A percentile compares a stretch with the other conserved stretches of the same genome.
Evolutionary conservation across 2,888 invertebrate species (phyloP).

Genomic region (Drosophila robusta): DNA sequence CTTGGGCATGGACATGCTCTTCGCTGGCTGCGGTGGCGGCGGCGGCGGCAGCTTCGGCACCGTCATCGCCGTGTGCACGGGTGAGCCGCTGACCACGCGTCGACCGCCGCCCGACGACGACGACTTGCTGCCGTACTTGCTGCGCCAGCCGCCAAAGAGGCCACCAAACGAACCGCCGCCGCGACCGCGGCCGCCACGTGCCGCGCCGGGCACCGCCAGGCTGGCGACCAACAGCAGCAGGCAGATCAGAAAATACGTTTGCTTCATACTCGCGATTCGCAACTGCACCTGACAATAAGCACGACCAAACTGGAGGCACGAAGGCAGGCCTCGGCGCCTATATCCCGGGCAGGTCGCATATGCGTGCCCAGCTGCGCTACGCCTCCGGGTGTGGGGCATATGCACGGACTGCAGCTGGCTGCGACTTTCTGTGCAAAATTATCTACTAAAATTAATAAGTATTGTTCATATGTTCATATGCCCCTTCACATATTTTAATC

Average conservation of each 20-base stretch:
- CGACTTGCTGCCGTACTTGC: constrained; percentile 80
- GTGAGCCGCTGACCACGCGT: constrained; percentile 74
- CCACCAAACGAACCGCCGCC: constrained; percentile 82
- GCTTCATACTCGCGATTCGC: constrained; percentile 48
- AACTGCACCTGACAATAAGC: constrained; percentile 59
- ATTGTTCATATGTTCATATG: too few species aligned
- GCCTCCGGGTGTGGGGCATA: background rate
- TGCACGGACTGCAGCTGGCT: too few species aligned
- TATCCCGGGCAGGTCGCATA: constrained; percentile 54
- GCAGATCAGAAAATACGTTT: constrained; percentile 34
- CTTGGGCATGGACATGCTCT: constrained; percentile 41
- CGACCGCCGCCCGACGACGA: constrained; percentile 67
- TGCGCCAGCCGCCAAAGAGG: constrained; percentile 81
- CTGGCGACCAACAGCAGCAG: constrained; percentile 51
- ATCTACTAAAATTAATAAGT: too few species aligned
- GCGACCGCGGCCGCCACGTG: constrained; percentile 80
- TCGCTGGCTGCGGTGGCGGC: constrained; percentile 44
- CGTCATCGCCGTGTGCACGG: constrained; percentile 68
- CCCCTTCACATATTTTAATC: too few species aligned
- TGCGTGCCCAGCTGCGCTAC: constrained; percentile 61
- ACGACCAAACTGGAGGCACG: constrained; percentile 53
- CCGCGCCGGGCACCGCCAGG: constrained; percentile 48
- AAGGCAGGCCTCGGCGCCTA: constrained; percentile 51
- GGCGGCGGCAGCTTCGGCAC: constrained; percentile 65
- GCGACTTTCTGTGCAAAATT: too few species aligned